A percentile compares a stretch with the other conserved stretches of the same genome.
Conservation (phyloP, 2,888 invertebrate genomes). For the Laothoe populi region DNA sequence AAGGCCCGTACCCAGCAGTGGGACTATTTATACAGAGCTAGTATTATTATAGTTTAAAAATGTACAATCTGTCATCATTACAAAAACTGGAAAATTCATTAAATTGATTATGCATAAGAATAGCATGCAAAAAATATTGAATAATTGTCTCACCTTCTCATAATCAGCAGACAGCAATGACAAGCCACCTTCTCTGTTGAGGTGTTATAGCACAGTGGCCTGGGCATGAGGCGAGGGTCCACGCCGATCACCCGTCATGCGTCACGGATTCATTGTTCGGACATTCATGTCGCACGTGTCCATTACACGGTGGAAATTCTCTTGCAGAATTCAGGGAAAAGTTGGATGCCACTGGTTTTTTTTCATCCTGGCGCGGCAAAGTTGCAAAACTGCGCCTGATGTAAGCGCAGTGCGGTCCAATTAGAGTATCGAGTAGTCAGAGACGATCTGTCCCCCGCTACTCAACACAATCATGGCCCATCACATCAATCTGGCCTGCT, state of each 20-base stretch:
- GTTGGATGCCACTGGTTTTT: no score
- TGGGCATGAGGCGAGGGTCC: constrained; percentile 35
- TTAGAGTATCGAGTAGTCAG: no score
- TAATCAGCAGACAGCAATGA: constrained; percentile 38
- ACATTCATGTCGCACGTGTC: constrained; percentile 51
- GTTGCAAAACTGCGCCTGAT: no score
- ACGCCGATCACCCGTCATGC: constrained; percentile 35
- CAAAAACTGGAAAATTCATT: background rate
- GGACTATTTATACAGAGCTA: no score
- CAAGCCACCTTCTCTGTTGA: constrained; percentile 39
- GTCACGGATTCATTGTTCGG: constrained; percentile 62
- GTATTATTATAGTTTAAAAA: no score
- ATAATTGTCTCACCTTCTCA: constrained; percentile 46
- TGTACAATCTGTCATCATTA: no score
- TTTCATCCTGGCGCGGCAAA: no score
- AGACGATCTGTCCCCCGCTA: no score
- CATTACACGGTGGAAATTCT: constrained; percentile 45
- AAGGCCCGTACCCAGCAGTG: no score
- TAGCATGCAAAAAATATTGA: background rate
- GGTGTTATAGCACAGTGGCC: constrained; percentile 47
- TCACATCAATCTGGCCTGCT: no score
- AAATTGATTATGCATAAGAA: background rate
- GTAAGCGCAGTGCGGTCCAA: no score
- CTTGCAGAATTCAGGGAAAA: background rate
- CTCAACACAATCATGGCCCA: no score